Conservation (phyloP, 64 coral and sea anemone species). For the Orbicella faveolata region DNA sequence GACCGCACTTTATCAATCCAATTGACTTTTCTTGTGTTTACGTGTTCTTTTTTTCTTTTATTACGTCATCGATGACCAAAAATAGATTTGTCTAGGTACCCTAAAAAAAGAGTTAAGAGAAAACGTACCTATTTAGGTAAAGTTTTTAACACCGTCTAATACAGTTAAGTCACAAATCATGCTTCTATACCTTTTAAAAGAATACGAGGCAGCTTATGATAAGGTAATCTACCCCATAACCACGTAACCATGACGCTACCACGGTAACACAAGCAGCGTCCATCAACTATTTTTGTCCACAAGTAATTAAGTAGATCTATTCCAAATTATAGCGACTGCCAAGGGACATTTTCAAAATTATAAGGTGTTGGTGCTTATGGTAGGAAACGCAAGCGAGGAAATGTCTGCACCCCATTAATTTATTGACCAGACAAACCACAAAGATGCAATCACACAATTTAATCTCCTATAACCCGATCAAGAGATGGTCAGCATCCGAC, state of each 20-base stretch:
- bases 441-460: not conserved
- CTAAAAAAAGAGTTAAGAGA: no score
- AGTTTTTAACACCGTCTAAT: no score
- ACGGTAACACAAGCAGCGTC: not conserved
- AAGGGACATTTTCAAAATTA: not conserved
- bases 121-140: no score
- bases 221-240: not conserved
- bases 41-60: no score
- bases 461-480: constrained; percentile 27
- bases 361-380: not conserved
- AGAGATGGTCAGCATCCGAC: not conserved
- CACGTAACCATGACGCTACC: not conserved
- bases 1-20: no score
- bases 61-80: no score
- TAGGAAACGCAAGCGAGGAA: not conserved
- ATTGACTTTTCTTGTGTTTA: no score
- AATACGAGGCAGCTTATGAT: not conserved
- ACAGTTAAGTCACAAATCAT: no score
- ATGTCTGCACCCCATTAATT: constrained; percentile 11
- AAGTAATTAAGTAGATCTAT: not conserved
- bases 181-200: no score
- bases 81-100: no score
- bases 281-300: not conserved
- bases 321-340: not conserved
- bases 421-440: not conserved